These are phyloP conservation scores for Anser cygnoides DNA, from an alignment of 2,113 vertebrate species.

Conservation along the genomic window DNA sequence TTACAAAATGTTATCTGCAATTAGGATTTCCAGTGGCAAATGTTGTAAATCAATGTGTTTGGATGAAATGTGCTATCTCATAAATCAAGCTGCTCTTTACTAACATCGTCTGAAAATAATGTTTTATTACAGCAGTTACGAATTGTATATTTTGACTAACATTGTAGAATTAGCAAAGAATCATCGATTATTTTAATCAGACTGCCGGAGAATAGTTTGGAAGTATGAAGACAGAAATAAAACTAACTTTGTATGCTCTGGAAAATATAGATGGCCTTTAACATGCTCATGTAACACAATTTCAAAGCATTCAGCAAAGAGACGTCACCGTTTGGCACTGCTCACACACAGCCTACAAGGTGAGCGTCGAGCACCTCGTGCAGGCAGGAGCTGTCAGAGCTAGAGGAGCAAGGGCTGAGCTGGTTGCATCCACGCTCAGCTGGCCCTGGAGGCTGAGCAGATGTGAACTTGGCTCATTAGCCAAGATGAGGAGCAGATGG, in stretches of 20 bases:
- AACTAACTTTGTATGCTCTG: background rate
- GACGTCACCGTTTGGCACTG: background rate
- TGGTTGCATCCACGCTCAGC: background rate
- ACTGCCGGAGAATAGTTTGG: background rate
- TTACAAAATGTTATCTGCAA: background rate
- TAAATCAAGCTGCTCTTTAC: background rate
- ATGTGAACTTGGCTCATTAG: background rate
- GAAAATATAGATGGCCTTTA: background rate
- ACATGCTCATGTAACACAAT: background rate
- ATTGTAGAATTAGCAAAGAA: background rate
- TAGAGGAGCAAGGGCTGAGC: background rate
- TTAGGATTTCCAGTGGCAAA: background rate
- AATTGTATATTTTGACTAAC: background rate
- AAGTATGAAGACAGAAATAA: background rate
- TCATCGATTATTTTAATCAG: background rate
- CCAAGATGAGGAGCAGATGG: background rate
- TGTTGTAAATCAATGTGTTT: background rate
- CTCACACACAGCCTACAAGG: background rate
- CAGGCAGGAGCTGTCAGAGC: background rate
- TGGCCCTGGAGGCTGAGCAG: background rate
- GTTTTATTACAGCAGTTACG: background rate
- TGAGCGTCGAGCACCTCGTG: background rate
- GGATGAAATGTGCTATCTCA: background rate
- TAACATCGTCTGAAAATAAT: slow-evolving; percentile 29
- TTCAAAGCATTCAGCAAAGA: background rate